Conservation (phyloP, 2,888 invertebrate species). For the Ernsta delagoae region DNA sequence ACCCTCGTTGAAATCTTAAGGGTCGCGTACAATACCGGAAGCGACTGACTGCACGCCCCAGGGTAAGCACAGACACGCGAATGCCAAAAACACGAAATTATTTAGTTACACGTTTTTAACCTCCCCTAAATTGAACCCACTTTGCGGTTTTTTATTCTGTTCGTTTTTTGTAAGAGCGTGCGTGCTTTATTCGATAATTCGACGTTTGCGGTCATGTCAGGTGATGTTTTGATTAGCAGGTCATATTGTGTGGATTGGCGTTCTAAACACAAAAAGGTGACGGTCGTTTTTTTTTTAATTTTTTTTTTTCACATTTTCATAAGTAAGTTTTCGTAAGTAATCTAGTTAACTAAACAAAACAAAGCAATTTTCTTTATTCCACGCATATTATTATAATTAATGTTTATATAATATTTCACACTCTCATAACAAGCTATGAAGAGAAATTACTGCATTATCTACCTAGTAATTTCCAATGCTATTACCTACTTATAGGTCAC, state of each 20-base stretch:
- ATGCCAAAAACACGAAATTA: slow-evolving; percentile 70
- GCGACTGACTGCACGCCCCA: slow-evolving; percentile 68
- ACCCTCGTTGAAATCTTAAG: slow-evolving; percentile 51
- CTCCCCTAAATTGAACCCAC: slow-evolving; percentile 51
- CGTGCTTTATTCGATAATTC: slow-evolving; percentile 38
- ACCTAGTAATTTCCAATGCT: too few relatives aligned
- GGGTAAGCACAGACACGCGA: slow-evolving; percentile 70
- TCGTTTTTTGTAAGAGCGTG: slow-evolving; percentile 37
- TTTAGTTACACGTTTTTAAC: slow-evolving; percentile 72
- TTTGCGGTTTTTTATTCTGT: slow-evolving; percentile 49
- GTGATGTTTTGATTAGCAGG: slow-evolving; percentile 39
- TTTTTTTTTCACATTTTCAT: too few relatives aligned
- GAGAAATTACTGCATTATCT: too few relatives aligned
- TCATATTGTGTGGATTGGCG: slow-evolving; percentile 15
- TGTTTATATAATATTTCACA: too few relatives aligned
- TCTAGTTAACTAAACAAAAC: too few relatives aligned
- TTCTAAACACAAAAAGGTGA: neutral
- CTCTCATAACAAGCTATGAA: too few relatives aligned
- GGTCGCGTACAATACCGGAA: slow-evolving; percentile 72
- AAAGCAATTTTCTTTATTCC: too few relatives aligned
- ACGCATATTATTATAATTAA: too few relatives aligned
- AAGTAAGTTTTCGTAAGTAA: too few relatives aligned
- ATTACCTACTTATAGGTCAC: too few relatives aligned
- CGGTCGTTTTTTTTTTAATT: too few relatives aligned
- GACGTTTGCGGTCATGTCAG: slow-evolving; percentile 38